phyloP scores from a whole-genome alignment of 2,113 vertebrate genomes.

The Salvelinus alpinus region DNA sequence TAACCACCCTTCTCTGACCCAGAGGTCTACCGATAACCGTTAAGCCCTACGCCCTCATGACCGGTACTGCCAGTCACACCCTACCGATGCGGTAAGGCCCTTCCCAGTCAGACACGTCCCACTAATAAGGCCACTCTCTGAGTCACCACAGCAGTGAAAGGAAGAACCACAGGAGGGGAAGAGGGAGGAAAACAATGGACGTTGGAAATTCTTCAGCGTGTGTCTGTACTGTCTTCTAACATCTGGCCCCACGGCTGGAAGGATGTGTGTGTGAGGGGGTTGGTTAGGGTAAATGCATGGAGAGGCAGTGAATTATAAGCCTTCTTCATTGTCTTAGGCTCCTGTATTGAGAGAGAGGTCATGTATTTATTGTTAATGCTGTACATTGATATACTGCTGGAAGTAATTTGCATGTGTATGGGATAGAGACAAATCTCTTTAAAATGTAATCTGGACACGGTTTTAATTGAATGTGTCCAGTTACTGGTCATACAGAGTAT shows the following conservation, averaged over 20 bases:
- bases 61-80: neutral
- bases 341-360: neutral
- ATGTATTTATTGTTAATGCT: neutral
- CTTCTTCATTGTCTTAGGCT: neutral
- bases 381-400: neutral
- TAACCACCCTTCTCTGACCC: neutral
- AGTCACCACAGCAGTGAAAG: neutral
- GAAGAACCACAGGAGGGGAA: neutral
- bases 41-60: neutral
- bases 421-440: neutral
- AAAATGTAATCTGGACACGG: too few relatives aligned
- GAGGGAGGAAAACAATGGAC: neutral
- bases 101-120: neutral
- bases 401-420: neutral
- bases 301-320: neutral
- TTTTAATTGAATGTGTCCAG: slow-evolving; percentile 1
- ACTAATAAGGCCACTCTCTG: neutral
- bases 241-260: slow-evolving; percentile 10
- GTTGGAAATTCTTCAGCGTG: neutral
- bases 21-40: neutral
- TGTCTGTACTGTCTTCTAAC: neutral
- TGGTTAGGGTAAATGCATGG: neutral
- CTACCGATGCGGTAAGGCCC: neutral
- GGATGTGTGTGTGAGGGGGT: neutral
- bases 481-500: neutral